Conservation (phyloP, 2,797 vertebrate species). For the Sarcophilus harrisii region DNA sequence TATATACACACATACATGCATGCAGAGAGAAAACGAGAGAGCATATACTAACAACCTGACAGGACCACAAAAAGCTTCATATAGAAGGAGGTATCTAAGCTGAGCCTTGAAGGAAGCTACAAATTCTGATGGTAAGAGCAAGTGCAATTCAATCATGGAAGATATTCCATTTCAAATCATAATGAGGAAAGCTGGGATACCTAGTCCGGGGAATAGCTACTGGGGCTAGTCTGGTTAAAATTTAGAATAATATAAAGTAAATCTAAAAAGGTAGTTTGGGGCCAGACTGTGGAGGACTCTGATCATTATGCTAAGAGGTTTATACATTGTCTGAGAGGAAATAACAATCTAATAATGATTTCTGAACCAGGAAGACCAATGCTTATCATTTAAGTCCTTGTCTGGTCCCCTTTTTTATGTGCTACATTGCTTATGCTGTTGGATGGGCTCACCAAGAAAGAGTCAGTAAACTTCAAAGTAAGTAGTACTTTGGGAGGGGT, state of each 20-base stretch:
- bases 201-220: not conserved
- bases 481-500: not conserved
- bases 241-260: not conserved
- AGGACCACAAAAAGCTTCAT: not conserved
- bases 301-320: not conserved
- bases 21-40: not conserved
- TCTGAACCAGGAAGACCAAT: not conserved
- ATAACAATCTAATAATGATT: not conserved
- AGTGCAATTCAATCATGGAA: not conserved
- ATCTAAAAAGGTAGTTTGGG: not conserved
- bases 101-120: not conserved
- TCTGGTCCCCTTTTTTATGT: not conserved
- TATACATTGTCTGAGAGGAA: not conserved
- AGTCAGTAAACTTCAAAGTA: not conserved
- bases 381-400: not conserved
- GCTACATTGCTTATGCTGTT: not conserved
- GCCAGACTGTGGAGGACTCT: not conserved
- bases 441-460: not conserved
- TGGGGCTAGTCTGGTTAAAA: not conserved
- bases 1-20: no score
- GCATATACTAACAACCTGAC: not conserved
- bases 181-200: not conserved
- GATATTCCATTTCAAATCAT: not conserved
- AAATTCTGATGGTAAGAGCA: not conserved
- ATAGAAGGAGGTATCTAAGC: not conserved